Conservation (phyloP, 2,888 invertebrate species). For the Dione vanillae region DNA sequence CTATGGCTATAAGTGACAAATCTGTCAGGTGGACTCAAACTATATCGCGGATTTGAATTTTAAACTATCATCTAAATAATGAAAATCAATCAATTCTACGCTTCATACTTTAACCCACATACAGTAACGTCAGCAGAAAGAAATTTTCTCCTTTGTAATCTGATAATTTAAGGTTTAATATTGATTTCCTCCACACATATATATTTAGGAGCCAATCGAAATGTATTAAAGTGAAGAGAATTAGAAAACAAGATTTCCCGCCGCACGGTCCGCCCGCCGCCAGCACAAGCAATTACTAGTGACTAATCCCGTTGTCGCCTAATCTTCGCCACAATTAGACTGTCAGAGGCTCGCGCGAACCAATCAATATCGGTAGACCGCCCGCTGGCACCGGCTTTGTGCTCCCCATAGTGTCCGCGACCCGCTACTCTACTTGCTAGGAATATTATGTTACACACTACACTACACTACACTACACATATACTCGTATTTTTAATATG, state of each 20-base stretch:
- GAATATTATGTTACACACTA: neutral
- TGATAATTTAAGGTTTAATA: no score
- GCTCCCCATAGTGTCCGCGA: neutral
- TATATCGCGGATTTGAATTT: no score
- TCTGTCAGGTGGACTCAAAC: no score
- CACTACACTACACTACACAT: neutral
- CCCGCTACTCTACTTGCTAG: neutral
- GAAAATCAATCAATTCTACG: no score
- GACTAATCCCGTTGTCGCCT: conserved; percentile 21
- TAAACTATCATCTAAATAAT: no score
- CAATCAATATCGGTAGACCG: conserved; percentile 59
- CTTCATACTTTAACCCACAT: no score
- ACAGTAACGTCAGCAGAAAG: no score
- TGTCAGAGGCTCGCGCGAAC: conserved; percentile 50
- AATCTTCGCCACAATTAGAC: conserved; percentile 47
- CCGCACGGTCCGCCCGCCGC: neutral
- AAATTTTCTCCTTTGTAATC: no score
- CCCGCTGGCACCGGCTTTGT: conserved; percentile 27
- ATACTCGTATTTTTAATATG: neutral
- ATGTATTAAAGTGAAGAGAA: neutral
- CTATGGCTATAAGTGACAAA: no score
- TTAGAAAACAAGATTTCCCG: conserved; percentile 19
- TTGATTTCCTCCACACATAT: no score
- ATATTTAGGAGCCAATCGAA: neutral
- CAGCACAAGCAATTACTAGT: conserved; percentile 21